Base-by-base conservation (phyloP, 2,113 vertebrate species). In the Salminus brasiliensis region DNA sequence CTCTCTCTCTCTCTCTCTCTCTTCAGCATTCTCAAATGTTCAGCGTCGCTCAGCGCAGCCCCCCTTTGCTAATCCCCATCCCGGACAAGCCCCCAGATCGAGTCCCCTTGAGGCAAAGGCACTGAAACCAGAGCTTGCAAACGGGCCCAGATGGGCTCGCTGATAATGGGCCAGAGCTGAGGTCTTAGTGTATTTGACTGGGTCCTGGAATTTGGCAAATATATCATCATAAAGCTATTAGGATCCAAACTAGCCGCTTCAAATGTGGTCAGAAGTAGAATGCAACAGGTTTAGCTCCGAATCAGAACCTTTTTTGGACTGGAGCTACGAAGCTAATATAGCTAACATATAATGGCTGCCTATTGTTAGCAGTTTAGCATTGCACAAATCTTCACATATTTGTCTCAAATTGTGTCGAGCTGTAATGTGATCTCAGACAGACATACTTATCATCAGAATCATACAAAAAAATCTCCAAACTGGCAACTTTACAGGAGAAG, bases 1-100 rank as follows among this genome's bases (percentile, higher is more conserved):
- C 94, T 91, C 74, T 67, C 62, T 62, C 36, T 79, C 47, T 75
- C 66, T 71, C 49, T 36, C 45, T 62, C 60, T 23, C 7, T 23
- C 77, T 94, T 95, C 93, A 95, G 95, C 91, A 90, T 94, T 97
- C 96, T 97, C 96, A 95, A 94, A 96, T 97, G 94, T 96, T 96
- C 93, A 86, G 66, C 74, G 85, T 91, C 95, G 94, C 94, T 94
- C 95, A 91, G 87, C 90, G 82, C 91, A 93, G 92, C 95, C 95
- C 96, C 94, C 92, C 94, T 92, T 90, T 91, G 88, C 82, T 98
- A 98, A 98, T 97, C 96, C 96, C 86, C 89, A 25, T 95, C 91
- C 91, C 87, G 94, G 95, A 90, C 92, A 89, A 91, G 91, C 91
- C 87, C 86, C 89, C 92, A 88, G 94, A 91, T 91, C 93, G 94